Percentiles rank a stretch among this genome's conserved stretches.
phyloP scores from a whole-genome alignment of 1,140 invertebrate species.

The Bombus soroeensis region DNA sequence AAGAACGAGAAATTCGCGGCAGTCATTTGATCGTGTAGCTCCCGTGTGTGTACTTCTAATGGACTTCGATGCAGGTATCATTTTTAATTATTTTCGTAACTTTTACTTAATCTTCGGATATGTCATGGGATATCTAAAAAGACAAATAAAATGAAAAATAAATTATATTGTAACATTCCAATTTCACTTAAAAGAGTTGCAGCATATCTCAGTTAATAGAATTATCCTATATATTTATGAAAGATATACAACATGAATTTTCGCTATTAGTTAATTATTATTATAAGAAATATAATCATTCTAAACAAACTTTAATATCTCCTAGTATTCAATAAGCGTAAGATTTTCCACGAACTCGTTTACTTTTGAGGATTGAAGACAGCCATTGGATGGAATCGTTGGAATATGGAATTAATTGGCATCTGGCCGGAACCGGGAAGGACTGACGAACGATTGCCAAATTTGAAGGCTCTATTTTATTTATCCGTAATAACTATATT shows the following conservation, averaged over 20 bases:
- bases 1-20: conserved; percentile 1
- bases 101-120: neutral
- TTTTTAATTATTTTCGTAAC: too few relatives aligned
- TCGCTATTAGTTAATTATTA: neutral
- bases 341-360: neutral
- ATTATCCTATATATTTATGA: too few relatives aligned
- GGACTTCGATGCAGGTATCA: conserved; percentile 11
- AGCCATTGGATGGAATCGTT: conserved; percentile 54
- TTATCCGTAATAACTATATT: neutral
- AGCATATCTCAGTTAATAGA: too few relatives aligned
- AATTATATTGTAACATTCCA: neutral
- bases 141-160: too few relatives aligned
- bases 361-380: conserved; percentile 15
- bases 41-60: neutral
- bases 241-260: neutral
- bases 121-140: neutral
- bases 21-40: neutral
- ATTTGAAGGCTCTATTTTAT: neutral
- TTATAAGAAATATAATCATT: neutral
- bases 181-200: too few relatives aligned
- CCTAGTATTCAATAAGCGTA: neutral
- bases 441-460: neutral
- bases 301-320: neutral
- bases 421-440: conserved; percentile 42
- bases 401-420: conserved; percentile 45